Base-by-base conservation (phyloP, 35 echinoderm and acorn worm species). In the Nesometra sesokonis region DNA sequence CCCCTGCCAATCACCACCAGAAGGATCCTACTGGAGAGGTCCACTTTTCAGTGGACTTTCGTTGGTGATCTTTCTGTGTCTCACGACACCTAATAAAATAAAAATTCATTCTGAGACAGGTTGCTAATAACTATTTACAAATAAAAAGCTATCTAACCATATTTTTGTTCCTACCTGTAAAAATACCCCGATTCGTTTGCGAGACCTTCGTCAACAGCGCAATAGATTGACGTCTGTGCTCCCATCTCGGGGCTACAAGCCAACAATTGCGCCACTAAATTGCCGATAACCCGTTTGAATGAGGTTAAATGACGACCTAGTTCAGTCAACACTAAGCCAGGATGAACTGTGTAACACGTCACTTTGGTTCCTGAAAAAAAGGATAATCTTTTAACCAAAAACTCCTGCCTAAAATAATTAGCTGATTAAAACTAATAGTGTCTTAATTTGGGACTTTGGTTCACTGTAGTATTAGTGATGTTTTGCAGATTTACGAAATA, bases 151-250 rank as follows among this genome's bases (percentile, higher is more conserved):
- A n/a, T n/a, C n/a, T n/a, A n/a, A n/a, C n/a, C n/a, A 15, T 15
- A 15, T 43, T 43, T 15, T 15, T 43, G 4, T 43, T 7, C 38
- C 15, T 77, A 93, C 91, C 87, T 89, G 47, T 86, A 93, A 39
- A 88, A 93, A n/a, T 88, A 80, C 31, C 93, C 86, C 43, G 79
- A 88, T 13, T 83, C 80, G 33, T 85, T 39, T 2, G 21, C 89
- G 21, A 86, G 57, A 35, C 81, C 85, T 32, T 91, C 82, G 31
- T 90, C 93, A 13, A 94, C 89, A 76, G 93, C 93, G 52, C 89
- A 86, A 37, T 88, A 86, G 30, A 94, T 94, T 35, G 89, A 46
- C 5, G 93, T 94, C 84, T 94, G 93, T n/a, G 93, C 93, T 27
- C 93, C 93, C 82, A 91, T 37, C 35, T 85, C 35, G 0, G 93